phyloP scores from a whole-genome alignment of 2,888 invertebrate genomes.

The Brachyptera risi region DNA sequence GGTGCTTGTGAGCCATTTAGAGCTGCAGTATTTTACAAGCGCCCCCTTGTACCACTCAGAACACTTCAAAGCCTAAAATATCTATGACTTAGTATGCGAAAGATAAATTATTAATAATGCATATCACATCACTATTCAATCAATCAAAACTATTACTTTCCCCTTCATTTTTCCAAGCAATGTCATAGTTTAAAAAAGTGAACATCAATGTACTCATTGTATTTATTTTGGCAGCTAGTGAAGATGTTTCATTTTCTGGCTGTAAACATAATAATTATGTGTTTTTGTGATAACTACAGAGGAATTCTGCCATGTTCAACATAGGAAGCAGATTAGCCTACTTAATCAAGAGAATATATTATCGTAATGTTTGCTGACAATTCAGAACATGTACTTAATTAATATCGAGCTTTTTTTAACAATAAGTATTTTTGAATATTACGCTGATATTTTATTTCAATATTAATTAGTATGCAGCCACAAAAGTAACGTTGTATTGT shows the following conservation, averaged over 20 bases:
- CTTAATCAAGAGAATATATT: slow-evolving; percentile 10
- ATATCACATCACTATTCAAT: slow-evolving; percentile 22
- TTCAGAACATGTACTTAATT: slow-evolving; percentile 19
- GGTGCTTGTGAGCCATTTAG: too few relatives aligned
- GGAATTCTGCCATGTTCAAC: slow-evolving; percentile 7
- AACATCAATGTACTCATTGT: slow-evolving; percentile 13
- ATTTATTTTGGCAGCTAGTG: slow-evolving; percentile 5
- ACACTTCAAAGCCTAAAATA: too few relatives aligned
- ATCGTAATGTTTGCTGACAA: slow-evolving; percentile 14
- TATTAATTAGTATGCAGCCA: slow-evolving; percentile 23
- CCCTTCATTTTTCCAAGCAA: not conserved
- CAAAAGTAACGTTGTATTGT: slow-evolving; percentile 21
- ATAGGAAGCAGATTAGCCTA: not conserved
- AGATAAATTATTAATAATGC: slow-evolving; percentile 16
- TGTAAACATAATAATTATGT: slow-evolving; percentile 22
- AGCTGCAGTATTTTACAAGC: too few relatives aligned
- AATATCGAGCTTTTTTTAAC: slow-evolving; percentile 23
- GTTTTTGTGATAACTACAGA: slow-evolving; percentile 18
- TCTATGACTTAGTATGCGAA: slow-evolving; percentile 1
- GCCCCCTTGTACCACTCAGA: too few relatives aligned
- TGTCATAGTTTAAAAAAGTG: not conserved
- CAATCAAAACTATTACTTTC: slow-evolving; percentile 5
- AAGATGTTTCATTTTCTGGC: slow-evolving; percentile 16
- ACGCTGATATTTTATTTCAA: slow-evolving; percentile 21
- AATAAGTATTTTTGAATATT: slow-evolving; percentile 29